Evolutionary conservation across 2,888 invertebrate species (phyloP).

Genomic region (Neuroscelio doddi): DNA sequence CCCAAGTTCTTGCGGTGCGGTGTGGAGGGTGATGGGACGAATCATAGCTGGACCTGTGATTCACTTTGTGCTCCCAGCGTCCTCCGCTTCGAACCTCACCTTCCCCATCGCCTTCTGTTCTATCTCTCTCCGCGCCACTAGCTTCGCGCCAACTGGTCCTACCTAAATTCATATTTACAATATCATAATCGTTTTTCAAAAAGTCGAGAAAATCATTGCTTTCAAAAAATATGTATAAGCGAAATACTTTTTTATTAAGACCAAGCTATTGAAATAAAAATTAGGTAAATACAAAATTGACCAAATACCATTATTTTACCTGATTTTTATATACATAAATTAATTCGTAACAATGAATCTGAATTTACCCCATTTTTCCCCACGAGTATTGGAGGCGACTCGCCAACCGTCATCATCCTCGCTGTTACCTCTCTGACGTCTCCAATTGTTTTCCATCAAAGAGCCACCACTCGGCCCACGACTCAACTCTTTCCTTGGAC

Average conservation of each 20-base stretch:
- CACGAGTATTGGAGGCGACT: conserved; percentile 66
- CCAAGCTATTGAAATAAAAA: too few species aligned
- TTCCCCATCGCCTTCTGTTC: conserved; percentile 63
- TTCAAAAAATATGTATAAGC: too few species aligned
- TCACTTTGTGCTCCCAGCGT: conserved; percentile 68
- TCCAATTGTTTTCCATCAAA: conserved; percentile 72
- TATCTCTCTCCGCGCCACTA: conserved; percentile 63
- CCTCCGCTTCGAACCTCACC: conserved; percentile 57
- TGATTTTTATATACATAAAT: too few species aligned
- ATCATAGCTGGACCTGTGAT: conserved; percentile 66
- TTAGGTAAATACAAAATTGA: too few species aligned
- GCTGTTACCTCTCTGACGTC: conserved; percentile 72
- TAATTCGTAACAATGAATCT: too few species aligned
- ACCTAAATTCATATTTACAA: conserved; percentile 34
- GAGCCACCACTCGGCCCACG: conserved; percentile 70
- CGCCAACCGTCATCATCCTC: conserved; percentile 76
- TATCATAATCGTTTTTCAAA: too few species aligned
- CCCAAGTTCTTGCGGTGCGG: conserved; percentile 67
- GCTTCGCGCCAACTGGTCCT: conserved; percentile 74
- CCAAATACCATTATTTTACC: too few species aligned
- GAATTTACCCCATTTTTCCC: conserved; percentile 75
- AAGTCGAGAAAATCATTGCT: too few species aligned
- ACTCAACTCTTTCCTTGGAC: conserved; percentile 75
- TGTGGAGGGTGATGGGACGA: conserved; percentile 63
- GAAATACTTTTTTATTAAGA: too few species aligned